phyloP scores from a whole-genome alignment of 1,140 invertebrate species.

The Rhopalosiphum padi region DNA sequence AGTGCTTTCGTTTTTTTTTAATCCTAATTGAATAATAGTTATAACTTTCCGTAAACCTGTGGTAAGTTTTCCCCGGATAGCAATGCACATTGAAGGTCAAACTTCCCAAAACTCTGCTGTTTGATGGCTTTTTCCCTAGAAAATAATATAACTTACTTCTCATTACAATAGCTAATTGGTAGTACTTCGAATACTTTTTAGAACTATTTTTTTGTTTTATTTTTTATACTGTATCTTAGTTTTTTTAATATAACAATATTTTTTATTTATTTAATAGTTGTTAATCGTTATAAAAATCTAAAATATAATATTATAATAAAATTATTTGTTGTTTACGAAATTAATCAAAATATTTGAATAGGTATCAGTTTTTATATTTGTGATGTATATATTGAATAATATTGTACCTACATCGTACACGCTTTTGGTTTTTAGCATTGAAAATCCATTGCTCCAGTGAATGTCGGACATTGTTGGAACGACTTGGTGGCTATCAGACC shows the following conservation, averaged over 20 bases:
- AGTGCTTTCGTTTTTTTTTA: constrained; percentile 60
- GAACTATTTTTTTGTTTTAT: not conserved
- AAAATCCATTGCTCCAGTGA: constrained; percentile 85
- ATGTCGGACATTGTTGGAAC: constrained; percentile 76
- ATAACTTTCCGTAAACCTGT: not conserved
- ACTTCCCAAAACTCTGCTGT: not conserved
- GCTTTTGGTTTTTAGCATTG: constrained; percentile 68
- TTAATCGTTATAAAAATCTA: not conserved
- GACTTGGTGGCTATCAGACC: constrained; percentile 79
- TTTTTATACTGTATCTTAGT: too few species aligned
- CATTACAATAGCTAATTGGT: not conserved
- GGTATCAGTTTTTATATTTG: too few species aligned
- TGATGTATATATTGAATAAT: not conserved
- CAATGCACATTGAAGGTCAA: not conserved
- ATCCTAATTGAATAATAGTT: not conserved
- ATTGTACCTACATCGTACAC: not conserved
- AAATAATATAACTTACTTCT: not conserved
- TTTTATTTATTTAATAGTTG: not conserved
- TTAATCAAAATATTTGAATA: not conserved
- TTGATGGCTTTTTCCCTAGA: not conserved
- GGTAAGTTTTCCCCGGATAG: not conserved
- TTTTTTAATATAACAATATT: not conserved
- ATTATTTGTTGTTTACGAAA: not conserved
- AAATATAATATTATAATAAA: not conserved
- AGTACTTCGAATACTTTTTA: not conserved